A percentile compares a stretch with the other conserved stretches of the same genome.
These are phyloP conservation scores for Standfussiana lucernea DNA, from an alignment of 2,888 invertebrate genomes.

Conservation along the genomic window DNA sequence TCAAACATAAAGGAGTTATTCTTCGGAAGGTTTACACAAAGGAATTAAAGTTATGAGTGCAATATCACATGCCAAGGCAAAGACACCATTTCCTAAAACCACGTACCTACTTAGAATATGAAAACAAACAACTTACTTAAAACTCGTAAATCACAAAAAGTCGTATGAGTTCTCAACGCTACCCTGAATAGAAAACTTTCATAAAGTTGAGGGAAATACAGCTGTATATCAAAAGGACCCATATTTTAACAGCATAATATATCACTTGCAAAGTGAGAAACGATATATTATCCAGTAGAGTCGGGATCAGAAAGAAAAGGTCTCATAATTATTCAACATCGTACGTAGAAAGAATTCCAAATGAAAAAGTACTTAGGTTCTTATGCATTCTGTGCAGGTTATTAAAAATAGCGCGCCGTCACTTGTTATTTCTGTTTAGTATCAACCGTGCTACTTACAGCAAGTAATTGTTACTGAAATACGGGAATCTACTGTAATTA, in stretches of 20 bases:
- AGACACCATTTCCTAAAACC: conserved; percentile 38
- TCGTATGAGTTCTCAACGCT: conserved; percentile 28
- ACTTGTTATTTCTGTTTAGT: conserved; percentile 56
- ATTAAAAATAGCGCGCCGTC: conserved; percentile 55
- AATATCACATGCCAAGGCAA: conserved; percentile 4
- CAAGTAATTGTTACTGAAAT: conserved; percentile 31
- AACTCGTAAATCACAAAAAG: conserved; percentile 56
- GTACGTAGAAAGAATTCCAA: conserved; percentile 41
- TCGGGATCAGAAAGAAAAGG: conserved; percentile 8
- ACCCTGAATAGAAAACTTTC: conserved; percentile 46
- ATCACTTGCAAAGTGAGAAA: conserved; percentile 42
- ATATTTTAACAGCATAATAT: conserved; percentile 40
- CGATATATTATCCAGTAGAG: conserved; percentile 23
- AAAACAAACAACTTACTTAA: conserved; percentile 47
- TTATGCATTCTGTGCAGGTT: conserved; percentile 46
- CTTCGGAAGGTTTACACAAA: neutral
- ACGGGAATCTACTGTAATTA: conserved; percentile 26
- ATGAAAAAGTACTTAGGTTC: conserved; percentile 27
- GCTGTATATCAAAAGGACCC: conserved; percentile 33
- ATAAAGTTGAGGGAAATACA: conserved; percentile 35
- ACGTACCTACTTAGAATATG: conserved; percentile 6
- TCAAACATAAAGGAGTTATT: conserved; percentile 4
- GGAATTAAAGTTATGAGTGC: conserved; percentile 3
- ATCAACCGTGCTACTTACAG: conserved; percentile 39
- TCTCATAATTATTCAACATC: conserved; percentile 44